Evolutionary conservation across 1,140 invertebrate genomes (phyloP), one percentile per base, ranked within the genome.

Genomic region (Drosophila sp.): DNA sequence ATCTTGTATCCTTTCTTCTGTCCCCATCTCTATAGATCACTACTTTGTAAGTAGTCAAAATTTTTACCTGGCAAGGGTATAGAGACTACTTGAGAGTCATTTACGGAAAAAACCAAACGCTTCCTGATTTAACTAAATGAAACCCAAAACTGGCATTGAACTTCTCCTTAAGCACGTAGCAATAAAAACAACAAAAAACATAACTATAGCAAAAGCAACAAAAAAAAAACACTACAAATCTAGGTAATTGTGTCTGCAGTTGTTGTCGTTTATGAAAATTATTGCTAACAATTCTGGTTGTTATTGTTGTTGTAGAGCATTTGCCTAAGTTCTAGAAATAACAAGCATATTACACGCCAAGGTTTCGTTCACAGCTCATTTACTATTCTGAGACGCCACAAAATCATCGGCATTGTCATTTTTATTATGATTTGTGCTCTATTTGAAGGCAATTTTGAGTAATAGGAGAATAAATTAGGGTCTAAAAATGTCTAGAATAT

Each of bases 181-280:
- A 41, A 56, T 60, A 71, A 67, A 47, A 75, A 70, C 30, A 62
- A 72, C 60, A 55, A 60, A 33, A 63, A 74, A 41, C 66, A 58
- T 44, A 60, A 70, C 63, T 60, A 55, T 57, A 66, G 30, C 23
- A 40, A 55, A 58, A 71, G 60, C 38, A 75, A 69, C 47, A 61
- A 70, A 60, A 57, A 64, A 56, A 40, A 65, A 75, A 47, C 64
- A 60, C 56, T 60, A 70, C 66, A 80, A 84, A 84, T 87, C 70
- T 87, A 67, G 84, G 84, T 87, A 87, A 87, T 87, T 87, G 84
- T 87, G 84, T 77, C 73, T 76, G 69, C 40, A 32, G 63, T 7
- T 60, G 55, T 38, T 66, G 60, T 76, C 73, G 40, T 60, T 71
- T 70, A 58, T 72, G 56, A 87, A 86, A 87, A 71, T 79, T 74